Conservation (phyloP, 2,797 vertebrate genomes). For the Pangasius djambal region DNA sequence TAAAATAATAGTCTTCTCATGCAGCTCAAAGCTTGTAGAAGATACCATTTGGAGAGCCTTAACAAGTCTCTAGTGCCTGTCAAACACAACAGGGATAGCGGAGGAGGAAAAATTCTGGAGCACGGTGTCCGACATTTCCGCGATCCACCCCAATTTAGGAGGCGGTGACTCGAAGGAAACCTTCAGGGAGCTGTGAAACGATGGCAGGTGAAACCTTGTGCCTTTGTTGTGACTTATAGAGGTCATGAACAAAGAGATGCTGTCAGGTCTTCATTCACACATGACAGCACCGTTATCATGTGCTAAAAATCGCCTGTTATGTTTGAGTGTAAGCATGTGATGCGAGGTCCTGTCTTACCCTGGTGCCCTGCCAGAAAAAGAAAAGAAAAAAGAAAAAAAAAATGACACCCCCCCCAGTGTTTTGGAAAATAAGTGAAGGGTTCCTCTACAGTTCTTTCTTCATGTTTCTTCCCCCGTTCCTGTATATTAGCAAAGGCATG, state of each 20-base stretch:
- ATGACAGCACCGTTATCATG: neutral
- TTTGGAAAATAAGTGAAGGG: neutral
- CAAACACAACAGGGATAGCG: conserved; percentile 43
- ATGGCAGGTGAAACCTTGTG: conserved; percentile 80
- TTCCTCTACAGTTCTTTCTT: neutral
- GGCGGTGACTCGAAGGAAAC: conserved; percentile 74
- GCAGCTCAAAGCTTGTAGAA: conserved; percentile 61
- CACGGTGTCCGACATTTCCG: conserved; percentile 67
- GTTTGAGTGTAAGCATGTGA: neutral
- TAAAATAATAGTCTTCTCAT: conserved; percentile 67
- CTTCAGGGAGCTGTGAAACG: conserved; percentile 75
- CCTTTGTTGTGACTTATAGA: conserved; percentile 73
- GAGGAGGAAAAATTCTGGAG: conserved; percentile 32
- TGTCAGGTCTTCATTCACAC: conserved; percentile 42
- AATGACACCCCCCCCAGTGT: neutral
- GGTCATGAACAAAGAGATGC: conserved; percentile 70
- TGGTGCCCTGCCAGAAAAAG: neutral
- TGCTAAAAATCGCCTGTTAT: conserved; percentile 2
- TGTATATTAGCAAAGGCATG: conserved; percentile 5
- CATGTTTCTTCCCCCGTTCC: neutral
- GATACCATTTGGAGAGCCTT: conserved; percentile 59
- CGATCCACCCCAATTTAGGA: conserved; percentile 82
- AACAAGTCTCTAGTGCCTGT: conserved; percentile 56
- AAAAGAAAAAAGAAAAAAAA: neutral
- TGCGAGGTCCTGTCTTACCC: neutral